These are phyloP conservation scores for Lateolabrax maculatus DNA, from an alignment of 2,797 vertebrate genomes.

Conservation along the genomic window DNA sequence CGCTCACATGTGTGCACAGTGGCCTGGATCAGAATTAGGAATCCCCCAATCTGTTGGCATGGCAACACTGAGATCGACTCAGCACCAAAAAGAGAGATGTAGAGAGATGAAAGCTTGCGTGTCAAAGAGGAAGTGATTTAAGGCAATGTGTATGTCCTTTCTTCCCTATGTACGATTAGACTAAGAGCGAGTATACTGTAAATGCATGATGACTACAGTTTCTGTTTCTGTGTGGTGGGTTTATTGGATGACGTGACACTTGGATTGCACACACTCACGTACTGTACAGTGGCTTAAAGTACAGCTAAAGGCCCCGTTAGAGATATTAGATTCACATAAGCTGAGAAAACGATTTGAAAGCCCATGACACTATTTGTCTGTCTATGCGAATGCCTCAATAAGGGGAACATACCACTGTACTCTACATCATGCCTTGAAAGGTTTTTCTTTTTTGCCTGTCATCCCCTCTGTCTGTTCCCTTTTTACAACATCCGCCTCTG, in stretches of 20 bases:
- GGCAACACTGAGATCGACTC: slow-evolving; percentile 71
- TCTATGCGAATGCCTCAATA: neutral
- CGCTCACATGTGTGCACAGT: slow-evolving; percentile 24
- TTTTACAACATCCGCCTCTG: slow-evolving; percentile 39
- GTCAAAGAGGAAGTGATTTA: slow-evolving; percentile 54
- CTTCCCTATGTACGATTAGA: neutral
- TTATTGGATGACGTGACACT: slow-evolving; percentile 8
- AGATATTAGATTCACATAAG: neutral
- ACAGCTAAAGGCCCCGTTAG: neutral
- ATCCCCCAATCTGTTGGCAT: slow-evolving; percentile 77
- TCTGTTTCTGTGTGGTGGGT: neutral
- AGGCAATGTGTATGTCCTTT: slow-evolving; percentile 16
- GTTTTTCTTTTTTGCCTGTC: slow-evolving; percentile 30
- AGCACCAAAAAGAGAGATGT: slow-evolving; percentile 29
- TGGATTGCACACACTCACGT: neutral
- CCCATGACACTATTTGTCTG: neutral
- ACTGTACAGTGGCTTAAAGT: neutral
- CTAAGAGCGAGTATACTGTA: neutral
- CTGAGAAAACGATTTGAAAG: neutral
- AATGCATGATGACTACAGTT: neutral
- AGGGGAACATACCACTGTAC: slow-evolving; percentile 5
- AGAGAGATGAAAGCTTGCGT: slow-evolving; percentile 35
- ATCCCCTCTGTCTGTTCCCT: slow-evolving; percentile 31
- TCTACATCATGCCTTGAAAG: neutral
- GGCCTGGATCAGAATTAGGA: slow-evolving; percentile 67